A percentile compares a stretch with the other conserved stretches of the same genome.
phyloP scores from a whole-genome alignment of 2,797 vertebrate species.

The Coilia nasus region DNA sequence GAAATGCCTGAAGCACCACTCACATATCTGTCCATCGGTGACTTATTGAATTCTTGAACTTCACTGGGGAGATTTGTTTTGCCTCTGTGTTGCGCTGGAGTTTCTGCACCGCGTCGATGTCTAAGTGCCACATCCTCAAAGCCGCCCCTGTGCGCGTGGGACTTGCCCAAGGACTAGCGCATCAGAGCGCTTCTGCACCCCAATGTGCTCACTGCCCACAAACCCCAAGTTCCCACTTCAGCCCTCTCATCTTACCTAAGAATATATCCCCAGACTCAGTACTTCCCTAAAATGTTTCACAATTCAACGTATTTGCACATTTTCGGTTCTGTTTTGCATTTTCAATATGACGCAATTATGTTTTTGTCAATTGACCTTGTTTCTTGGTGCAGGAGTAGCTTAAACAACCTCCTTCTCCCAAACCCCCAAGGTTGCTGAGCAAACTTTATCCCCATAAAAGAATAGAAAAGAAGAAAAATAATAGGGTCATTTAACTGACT shows the following conservation, averaged over 20 bases:
- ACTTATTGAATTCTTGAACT: no score
- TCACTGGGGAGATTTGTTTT: conserved; percentile 78
- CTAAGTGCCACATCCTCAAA: conserved; percentile 83
- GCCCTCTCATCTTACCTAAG: not conserved
- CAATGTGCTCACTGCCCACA: conserved; percentile 27
- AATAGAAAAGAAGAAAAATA: no score
- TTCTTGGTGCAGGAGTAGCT: not conserved
- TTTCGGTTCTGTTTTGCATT: not conserved
- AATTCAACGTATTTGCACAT: not conserved
- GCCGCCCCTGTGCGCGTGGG: conserved; percentile 81
- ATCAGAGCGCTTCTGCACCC: conserved; percentile 36
- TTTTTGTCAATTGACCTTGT: not conserved
- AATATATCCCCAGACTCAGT: not conserved
- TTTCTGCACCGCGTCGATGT: conserved; percentile 83
- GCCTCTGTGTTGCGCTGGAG: conserved; percentile 86
- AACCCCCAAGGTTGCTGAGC: no score
- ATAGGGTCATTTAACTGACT: no score
- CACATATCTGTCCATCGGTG: no score
- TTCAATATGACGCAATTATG: not conserved
- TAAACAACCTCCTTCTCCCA: no score
- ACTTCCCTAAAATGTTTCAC: not conserved
- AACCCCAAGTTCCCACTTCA: not conserved
- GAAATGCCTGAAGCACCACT: no score
- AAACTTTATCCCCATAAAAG: not conserved
- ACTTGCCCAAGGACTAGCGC: conserved; percentile 70